Conservation (phyloP, 2,888 invertebrate species). For the Cybosia mesomella region DNA sequence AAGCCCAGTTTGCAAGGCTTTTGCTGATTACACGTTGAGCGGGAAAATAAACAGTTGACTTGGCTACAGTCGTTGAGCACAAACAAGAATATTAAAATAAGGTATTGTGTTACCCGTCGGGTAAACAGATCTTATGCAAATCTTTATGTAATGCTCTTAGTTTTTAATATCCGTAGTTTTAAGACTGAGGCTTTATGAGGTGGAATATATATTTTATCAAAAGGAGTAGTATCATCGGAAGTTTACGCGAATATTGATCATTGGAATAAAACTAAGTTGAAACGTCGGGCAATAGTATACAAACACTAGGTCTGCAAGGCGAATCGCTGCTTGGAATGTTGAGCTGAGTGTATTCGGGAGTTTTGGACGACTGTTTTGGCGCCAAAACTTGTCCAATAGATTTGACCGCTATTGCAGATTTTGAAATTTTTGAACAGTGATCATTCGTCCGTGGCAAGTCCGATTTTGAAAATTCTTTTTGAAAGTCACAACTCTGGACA, state of each 20-base stretch:
- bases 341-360: too few relatives aligned
- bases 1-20: background rate
- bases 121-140: slow-evolving; percentile 6
- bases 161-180: background rate
- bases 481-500: too few relatives aligned
- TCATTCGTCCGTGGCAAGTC: too few relatives aligned
- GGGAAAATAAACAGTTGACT: slow-evolving; percentile 31
- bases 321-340: too few relatives aligned
- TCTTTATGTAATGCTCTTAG: background rate
- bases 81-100: slow-evolving; percentile 20
- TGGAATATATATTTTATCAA: background rate
- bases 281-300: too few relatives aligned
- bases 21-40: slow-evolving; percentile 22
- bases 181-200: background rate
- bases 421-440: too few relatives aligned
- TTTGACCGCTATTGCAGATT: too few relatives aligned
- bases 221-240: background rate
- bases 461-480: too few relatives aligned
- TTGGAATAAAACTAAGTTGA: too few relatives aligned
- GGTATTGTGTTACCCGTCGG: background rate
- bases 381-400: too few relatives aligned
- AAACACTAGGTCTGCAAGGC: too few relatives aligned
- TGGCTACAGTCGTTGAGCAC: slow-evolving; percentile 10
- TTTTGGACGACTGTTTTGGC: too few relatives aligned
- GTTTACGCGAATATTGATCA: background rate